Evolutionary conservation across 2,113 vertebrate species (phyloP).

Genomic region (Lutjanus erythropterus): DNA sequence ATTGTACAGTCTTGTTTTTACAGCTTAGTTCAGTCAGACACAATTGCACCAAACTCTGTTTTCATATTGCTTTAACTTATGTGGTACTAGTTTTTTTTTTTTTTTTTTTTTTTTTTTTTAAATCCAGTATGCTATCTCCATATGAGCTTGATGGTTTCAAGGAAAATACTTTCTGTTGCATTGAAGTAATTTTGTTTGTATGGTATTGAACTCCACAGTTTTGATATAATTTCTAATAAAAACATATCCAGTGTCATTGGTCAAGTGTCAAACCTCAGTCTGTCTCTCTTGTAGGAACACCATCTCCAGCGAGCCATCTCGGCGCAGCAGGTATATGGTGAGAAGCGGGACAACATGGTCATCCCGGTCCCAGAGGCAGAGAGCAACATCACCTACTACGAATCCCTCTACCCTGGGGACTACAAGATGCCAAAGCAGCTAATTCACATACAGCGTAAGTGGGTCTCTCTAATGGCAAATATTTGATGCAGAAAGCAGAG

Average conservation of each 20-base stretch:
- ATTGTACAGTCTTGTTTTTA: too few relatives aligned
- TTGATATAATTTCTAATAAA: neutral
- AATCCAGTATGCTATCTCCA: too few relatives aligned
- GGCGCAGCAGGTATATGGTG: slow-evolving; percentile 98
- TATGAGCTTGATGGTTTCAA: neutral
- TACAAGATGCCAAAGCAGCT: slow-evolving; percentile 99
- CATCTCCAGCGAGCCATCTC: slow-evolving; percentile 99
- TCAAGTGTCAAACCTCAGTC: too few relatives aligned
- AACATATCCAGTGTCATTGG: neutral
- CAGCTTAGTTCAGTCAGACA: too few relatives aligned
- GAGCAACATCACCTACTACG: slow-evolving; percentile 99
- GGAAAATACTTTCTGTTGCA: neutral
- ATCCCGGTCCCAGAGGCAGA: slow-evolving; percentile 99
- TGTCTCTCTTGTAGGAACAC: slow-evolving; percentile 88
- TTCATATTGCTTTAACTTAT: too few relatives aligned
- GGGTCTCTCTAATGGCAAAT: slow-evolving; percentile 5
- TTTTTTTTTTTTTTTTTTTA: too few relatives aligned
- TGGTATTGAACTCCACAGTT: neutral
- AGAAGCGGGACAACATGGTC: slow-evolving; percentile 99
- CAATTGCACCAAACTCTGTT: neutral
- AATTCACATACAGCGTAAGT: slow-evolving; percentile 99
- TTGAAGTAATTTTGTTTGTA: neutral
- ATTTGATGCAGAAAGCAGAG: slow-evolving; percentile 19
- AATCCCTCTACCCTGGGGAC: slow-evolving; percentile 98
- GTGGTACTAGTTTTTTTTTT: too few relatives aligned